Base-by-base conservation (phyloP, 2,113 vertebrate species). In the Dicrurus megarhynchus region DNA sequence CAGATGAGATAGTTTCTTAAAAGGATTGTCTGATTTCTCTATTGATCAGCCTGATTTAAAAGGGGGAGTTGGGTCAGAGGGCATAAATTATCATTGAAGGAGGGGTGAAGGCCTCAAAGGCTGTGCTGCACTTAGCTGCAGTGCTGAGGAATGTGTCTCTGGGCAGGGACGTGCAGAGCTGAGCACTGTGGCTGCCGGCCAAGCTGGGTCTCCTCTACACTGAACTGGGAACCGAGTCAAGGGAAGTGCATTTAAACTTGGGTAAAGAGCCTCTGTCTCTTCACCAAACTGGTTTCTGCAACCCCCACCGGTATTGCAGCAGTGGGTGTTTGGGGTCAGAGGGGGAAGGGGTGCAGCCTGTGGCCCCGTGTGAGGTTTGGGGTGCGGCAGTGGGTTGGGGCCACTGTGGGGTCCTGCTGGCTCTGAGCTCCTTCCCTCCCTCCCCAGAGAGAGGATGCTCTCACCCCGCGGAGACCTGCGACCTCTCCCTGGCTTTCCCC, bases 21-120 rank as follows among this genome's bases (percentile, higher is more conserved):
- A 98, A 98, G 97, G 97, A 97, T 97, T 96, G 96, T 97, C 97
- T 97, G 96, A 97, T 97, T 95, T 93, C 95, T 93, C 68, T 97
- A 98, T 98, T 96, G 98, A 97, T 98, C 97, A 75, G 90, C 91
- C 93, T 92, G 97, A 97, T 97, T 97, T 97, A 97, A 96, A 96
- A 96, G 92, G 95, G 96, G 96, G 97, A 95, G 96, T 39, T 85
- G 78, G 92, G 96, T 97, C 97, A 95, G 95, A 46, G 96, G 96
- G 97, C 91, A 95, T 97, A 97, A 97, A 97, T 97, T 95, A 97
- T 87, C 90, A 53, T 84, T 91, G 96, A 87, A 92, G 84, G 79
- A 93, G 94, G 95, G 91, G 87, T 93, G 96, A 97, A 86, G 92
- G 94, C 90, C 79, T 94, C 78, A 24, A 75, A 95, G 91, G 91